Evolutionary conservation across 2,888 invertebrate genomes (phyloP).

Genomic region (Anticlea derivata): DNA sequence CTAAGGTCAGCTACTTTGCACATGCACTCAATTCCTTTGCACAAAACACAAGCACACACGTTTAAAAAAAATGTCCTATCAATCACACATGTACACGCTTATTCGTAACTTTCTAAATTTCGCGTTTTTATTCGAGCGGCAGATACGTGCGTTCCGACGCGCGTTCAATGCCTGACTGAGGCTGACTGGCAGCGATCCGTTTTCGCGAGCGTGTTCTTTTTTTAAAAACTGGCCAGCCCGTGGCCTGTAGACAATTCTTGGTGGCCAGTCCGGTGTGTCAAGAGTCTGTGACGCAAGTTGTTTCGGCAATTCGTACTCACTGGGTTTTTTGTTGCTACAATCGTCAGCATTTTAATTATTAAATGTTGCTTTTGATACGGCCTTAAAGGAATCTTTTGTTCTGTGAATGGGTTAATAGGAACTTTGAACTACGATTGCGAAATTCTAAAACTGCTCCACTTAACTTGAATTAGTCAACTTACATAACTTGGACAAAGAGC

Average conservation of each 20-base stretch:
- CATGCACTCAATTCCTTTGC: constrained; percentile 66
- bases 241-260: constrained; percentile 41
- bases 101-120: constrained; percentile 67
- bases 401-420: background rate
- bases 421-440: constrained; percentile 14
- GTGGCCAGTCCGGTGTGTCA: constrained; percentile 64
- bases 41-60: constrained; percentile 65
- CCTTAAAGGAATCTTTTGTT: constrained; percentile 1
- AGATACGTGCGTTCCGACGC: constrained; percentile 54
- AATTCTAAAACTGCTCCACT: constrained; percentile 12
- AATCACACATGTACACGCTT: constrained; percentile 52
- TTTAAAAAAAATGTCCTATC: constrained; percentile 39
- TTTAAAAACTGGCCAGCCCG: constrained; percentile 50
- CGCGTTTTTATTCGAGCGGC: constrained; percentile 54
- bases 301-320: constrained; percentile 65
- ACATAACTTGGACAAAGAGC: constrained; percentile 18
- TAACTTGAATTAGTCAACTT: constrained; percentile 11
- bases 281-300: constrained; percentile 72
- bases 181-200: constrained; percentile 47
- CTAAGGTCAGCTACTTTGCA: constrained; percentile 63
- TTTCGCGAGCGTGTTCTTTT: constrained; percentile 52
- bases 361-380: constrained; percentile 4
- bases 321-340: constrained; percentile 64
- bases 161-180: constrained; percentile 56
- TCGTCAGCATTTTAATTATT: constrained; percentile 36